These are phyloP conservation scores for Bos taurus DNA, from an alignment of 2,113 vertebrate species.

Conservation along the genomic window DNA sequence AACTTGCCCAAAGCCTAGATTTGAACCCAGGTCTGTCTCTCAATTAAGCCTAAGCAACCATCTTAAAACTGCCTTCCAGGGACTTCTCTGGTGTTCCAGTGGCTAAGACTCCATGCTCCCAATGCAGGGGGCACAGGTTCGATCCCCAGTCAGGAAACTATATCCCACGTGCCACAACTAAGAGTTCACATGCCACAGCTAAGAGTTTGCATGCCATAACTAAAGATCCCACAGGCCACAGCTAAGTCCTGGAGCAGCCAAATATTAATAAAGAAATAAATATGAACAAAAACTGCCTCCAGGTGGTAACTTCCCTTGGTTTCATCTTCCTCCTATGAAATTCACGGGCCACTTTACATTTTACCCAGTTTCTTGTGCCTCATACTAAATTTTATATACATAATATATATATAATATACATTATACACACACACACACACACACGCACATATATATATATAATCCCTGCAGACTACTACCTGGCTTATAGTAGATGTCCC, in stretches of 20 bases:
- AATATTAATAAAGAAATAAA: not conserved
- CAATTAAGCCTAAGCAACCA: not conserved
- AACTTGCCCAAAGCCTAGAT: not conserved
- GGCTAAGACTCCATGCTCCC: not conserved
- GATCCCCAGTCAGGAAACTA: not conserved
- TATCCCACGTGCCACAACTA: not conserved
- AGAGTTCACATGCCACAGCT: not conserved
- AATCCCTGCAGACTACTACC: not conserved
- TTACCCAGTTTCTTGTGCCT: not conserved
- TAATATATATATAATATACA: not conserved
- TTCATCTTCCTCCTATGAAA: not conserved
- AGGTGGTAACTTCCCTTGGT: not conserved
- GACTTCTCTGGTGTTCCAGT: not conserved
- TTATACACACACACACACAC: accelerated
- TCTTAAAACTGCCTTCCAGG: not conserved
- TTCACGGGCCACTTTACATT: not conserved
- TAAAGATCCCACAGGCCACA: not conserved
- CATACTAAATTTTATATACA: not conserved
- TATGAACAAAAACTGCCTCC: not conserved
- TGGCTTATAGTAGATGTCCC: not conserved
- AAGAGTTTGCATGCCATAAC: not conserved
- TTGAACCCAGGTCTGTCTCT: not conserved
- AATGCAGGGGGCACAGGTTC: not conserved
- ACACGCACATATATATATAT: not conserved
- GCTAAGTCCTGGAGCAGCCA: not conserved